A percentile compares a stretch with the other conserved stretches of the same genome.
phyloP scores from a whole-genome alignment of 2,888 invertebrate species.

The Pristionchus exspectatus region DNA sequence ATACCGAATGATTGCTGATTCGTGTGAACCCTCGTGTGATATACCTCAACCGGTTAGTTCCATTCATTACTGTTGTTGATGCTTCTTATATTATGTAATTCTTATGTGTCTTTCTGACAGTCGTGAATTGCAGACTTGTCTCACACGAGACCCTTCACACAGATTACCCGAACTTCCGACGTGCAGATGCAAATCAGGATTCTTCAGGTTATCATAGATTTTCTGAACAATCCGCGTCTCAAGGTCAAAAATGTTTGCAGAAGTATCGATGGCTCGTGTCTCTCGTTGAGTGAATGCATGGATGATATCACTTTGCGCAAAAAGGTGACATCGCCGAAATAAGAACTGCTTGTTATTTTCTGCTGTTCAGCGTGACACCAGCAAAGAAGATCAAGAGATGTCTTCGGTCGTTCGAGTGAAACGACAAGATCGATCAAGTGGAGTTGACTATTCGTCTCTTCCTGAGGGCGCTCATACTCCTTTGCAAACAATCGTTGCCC shows the following conservation, averaged over 20 bases:
- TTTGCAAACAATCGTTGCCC: not conserved
- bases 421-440: not conserved
- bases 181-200: not conserved
- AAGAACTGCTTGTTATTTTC: too few relatives aligned
- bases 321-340: too few relatives aligned
- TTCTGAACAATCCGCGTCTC: not conserved
- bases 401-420: not conserved
- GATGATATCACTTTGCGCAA: not conserved
- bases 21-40: not conserved
- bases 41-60: not conserved
- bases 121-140: not conserved
- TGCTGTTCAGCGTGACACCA: not conserved
- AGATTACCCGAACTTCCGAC: not conserved
- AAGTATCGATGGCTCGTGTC: not conserved
- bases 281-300: not conserved
- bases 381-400: too few relatives aligned
- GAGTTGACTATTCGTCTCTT: not conserved
- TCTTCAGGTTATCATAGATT: not conserved
- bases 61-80: not conserved
- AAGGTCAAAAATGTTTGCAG: not conserved
- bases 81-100: not conserved
- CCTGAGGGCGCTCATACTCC: not conserved
- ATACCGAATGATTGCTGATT: not conserved
- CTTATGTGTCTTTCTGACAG: too few relatives aligned
- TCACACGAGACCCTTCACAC: not conserved